These are phyloP conservation scores for Agelas oroides DNA, from an alignment of 37 sponge, comb jelly and placozoan genomes.

Conservation along the genomic window DNA sequence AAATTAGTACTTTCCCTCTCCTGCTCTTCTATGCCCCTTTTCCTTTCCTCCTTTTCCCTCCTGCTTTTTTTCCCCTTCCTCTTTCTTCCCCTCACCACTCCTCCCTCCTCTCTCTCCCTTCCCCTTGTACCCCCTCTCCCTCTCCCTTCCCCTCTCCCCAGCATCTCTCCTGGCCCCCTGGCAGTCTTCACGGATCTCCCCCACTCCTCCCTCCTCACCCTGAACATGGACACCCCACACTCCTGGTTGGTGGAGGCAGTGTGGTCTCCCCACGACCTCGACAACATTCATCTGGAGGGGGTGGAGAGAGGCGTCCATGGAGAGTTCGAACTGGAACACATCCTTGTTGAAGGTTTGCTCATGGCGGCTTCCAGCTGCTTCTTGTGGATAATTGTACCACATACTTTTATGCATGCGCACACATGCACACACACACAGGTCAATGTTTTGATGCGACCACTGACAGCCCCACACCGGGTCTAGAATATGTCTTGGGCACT, in stretches of 20 bases:
- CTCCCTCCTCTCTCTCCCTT: neutral
- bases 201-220: conserved; percentile 81
- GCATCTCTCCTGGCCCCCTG: conserved; percentile 32
- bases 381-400: too few species aligned
- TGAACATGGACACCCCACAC: conserved; percentile 82
- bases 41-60: too few species aligned
- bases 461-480: conserved; percentile 81
- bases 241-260: conserved; percentile 92
- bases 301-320: conserved; percentile 80
- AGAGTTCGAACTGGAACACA: conserved; percentile 81
- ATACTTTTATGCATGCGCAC: too few species aligned
- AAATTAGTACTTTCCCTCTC: too few species aligned
- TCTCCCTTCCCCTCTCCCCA: neutral
- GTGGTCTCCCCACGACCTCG: conserved; percentile 84
- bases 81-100: neutral
- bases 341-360: conserved; percentile 97
- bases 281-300: conserved; percentile 87
- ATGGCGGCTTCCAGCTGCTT: too few species aligned
- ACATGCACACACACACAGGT: conserved; percentile 39
- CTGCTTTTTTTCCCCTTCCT: too few species aligned
- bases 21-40: too few species aligned
- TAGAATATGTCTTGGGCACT: conserved; percentile 90
- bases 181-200: conserved; percentile 87
- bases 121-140: neutral
- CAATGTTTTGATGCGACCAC: conserved; percentile 78